Evolutionary conservation across 2,797 vertebrate species (phyloP), one percentile per base, ranked within the genome.

Genomic region (Arvicola amphibius): DNA sequence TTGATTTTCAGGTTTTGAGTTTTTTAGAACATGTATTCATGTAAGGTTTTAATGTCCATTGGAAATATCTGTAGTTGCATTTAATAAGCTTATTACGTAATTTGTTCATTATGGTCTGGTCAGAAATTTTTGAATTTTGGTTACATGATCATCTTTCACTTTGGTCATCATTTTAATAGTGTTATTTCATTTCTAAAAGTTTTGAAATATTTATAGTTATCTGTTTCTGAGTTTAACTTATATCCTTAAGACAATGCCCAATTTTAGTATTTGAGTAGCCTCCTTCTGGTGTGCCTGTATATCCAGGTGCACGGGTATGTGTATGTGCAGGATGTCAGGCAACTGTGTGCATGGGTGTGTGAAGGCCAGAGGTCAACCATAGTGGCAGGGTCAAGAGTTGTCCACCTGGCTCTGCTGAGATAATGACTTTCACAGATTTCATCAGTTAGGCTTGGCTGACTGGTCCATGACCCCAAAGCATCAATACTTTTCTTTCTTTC

Each of bases 151-250:
- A 59, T 29, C 4, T 6, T n/a, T 76, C 71, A n/a, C 19, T 34
- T 83, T 67, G 21, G 10, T 63, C 7, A 89, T 88, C 51, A 85
- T 77, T 84, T 43, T 86, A 51, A 81, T 4, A 25, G 2, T 53
- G 78, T 78, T 87, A 10, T 46, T 94, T 96, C 63, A 37, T 83
- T 96, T 96, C 48, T 46, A 87, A 87, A 46, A 0, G 16, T 74
- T 87, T 87, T 2, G 27, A 14, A 96, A 29, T 67, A 79, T 83
- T 95, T 77, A 17, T 19, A 37, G 2, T 63, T 56, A 46, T 92
- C 19, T 77, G 67, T 91, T 95, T 56, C 32, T 95, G 61, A 90
- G 67, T 90, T 89, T 89, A 77, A 43, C 7, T 90, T 94, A 79
- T 92, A 6, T 71, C 29, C 56, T 90, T 19, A 73, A 87, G 25